Base-by-base conservation (phyloP, 1,140 invertebrate species). In the Eumeta japonica region DNA sequence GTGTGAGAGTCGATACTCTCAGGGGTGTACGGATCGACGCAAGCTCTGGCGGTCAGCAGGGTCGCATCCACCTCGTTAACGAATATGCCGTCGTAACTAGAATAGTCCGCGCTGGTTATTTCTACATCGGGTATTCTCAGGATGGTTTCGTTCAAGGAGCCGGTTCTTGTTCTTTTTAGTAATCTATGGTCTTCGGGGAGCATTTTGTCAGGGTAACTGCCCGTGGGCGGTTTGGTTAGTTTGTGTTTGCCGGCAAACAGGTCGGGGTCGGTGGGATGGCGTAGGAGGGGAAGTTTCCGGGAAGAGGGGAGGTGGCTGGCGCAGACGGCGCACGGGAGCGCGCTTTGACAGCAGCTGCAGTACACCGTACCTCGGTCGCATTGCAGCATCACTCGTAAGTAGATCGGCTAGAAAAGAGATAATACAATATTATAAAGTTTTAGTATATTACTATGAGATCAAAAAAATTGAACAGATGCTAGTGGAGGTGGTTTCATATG, bases 361-460 rank as follows among this genome's bases (percentile, higher is more conserved):
- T 76, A 77, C 75, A 87, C 76, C 70, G 77, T 89, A 89, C 88
- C 88, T 89, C 87, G 79, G 56, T 87, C 81, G 56, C 75, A 73
- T 61, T 80, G 78, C 52, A 90, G 78, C 56, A 79, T 75, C 65
- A 85, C 76, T 60, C 79, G 82, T 61, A 90, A 80, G 78, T 85
- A 90, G 70, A 91, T 88, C 58, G 89, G 89, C 88, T 92, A 83
- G 34, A 84, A 83, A 58, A 55, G 15, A 58, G 41, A n/a, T 24
- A 24, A 24, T 24, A 32, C 11, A 32, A 15, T 7, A 30, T 30
- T 14, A 10, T 30, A 11, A 30, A 14, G 13, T 30, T 10, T 30
- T 30, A 5, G 12, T 30, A 30, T 7, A 24, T n/a, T 7, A 24
- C 20, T 7, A 7, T n/a, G 7, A 7, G n/a, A n/a, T n/a, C 20